Evolutionary conservation across 2,113 vertebrate species (phyloP), one percentile per base, ranked within the genome.

Genomic region (Callopanchax toddi): DNA sequence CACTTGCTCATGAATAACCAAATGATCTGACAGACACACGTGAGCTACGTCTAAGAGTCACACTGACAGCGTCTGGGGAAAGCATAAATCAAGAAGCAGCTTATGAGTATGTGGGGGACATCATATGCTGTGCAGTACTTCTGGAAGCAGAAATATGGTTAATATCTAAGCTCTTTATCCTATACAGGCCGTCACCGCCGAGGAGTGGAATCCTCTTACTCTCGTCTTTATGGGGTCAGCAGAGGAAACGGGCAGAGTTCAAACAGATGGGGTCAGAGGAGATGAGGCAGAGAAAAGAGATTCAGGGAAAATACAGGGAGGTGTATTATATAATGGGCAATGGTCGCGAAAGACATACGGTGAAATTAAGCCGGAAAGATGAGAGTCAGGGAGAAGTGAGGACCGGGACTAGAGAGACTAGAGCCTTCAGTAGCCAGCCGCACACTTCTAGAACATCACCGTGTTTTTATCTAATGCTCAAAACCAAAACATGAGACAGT

Each of bases 151-250:
- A 79, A 86, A 82, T 81, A 67, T 78, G 70, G 85, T 88, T 83
- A 82, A 90, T 86, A 86, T 84, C 66, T 81, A 89, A 90, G 88
- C 86, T 85, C 77, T 86, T 91, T 86, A 87, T 87, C 82, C 79
- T 83, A 79, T 85, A 79, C 72, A 63, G 39, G 83, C 80, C 76
- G 80, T 87, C 85, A 83, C 78, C 42, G 77, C 50, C 49, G 73
- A 84, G 66, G n/a, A 82, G 78, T 61, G 62, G 67, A 89, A 92
- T 91, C 91, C 89, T 90, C 87, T 92, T 89, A 89, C 82, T 85
- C 56, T 71, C 62, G 59, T 84, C 82, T 89, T 84, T 81, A 87
- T 82, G 87, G 79, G 89, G 87, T 90, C 85, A 87, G 81, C 78
- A 66, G 67, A 68, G 63, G 81, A 85, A 81, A 87, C 76, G 83